Conservation (phyloP, 2,797 vertebrate genomes). For the Erethizon dorsatum region DNA sequence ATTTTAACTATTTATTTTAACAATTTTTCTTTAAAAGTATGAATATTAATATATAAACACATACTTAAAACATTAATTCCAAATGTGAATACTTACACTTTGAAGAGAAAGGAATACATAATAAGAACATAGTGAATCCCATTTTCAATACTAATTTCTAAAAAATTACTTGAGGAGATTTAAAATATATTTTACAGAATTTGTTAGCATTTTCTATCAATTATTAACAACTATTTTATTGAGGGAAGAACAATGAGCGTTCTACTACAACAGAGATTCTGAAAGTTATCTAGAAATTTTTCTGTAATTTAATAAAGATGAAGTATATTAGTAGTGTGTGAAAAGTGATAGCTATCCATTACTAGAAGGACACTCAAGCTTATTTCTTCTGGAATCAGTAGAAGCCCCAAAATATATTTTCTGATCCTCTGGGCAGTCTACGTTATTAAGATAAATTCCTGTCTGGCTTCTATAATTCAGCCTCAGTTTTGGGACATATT, state of each 20-base stretch:
- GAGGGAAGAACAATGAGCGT: background rate
- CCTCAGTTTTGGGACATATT: background rate
- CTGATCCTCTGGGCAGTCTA: conserved; percentile 23
- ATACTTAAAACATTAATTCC: background rate
- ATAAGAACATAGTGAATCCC: background rate
- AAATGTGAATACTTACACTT: background rate
- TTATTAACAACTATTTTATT: background rate
- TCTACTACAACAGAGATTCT: background rate
- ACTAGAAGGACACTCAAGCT: background rate
- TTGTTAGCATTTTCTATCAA: background rate
- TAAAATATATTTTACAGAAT: conserved; percentile 22
- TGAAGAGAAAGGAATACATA: background rate
- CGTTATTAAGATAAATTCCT: conserved; percentile 44
- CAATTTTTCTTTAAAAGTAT: conserved; percentile 39
- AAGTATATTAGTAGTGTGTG: background rate
- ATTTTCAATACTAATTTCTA: background rate
- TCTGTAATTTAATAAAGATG: background rate
- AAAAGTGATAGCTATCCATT: background rate
- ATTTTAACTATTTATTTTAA: background rate
- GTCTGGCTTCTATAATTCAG: background rate
- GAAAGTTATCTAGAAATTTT: background rate
- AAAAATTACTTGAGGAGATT: background rate
- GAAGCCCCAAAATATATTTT: conserved; percentile 35
- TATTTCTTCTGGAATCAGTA: background rate
- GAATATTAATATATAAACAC: background rate